These are phyloP conservation scores for Clusia tigrina DNA, from an alignment of 2,888 invertebrate species.

Conservation along the genomic window DNA sequence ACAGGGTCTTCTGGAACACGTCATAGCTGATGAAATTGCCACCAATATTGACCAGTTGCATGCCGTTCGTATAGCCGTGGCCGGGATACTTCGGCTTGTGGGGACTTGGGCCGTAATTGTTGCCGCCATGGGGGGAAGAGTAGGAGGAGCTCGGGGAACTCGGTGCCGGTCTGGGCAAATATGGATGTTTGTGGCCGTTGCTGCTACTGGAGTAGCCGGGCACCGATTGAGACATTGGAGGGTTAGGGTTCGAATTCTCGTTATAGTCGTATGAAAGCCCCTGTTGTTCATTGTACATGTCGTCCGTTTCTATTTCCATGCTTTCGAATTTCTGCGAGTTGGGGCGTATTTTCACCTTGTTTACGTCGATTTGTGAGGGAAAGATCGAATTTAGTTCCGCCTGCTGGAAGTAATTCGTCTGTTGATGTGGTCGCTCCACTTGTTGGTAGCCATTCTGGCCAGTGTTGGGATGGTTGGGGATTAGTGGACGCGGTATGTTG, in stretches of 20 bases:
- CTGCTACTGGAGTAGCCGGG: neutral
- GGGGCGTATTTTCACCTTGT: conserved; percentile 54
- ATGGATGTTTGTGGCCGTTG: neutral
- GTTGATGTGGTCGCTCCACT: conserved; percentile 9
- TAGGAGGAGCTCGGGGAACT: conserved; percentile 18
- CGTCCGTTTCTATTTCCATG: conserved; percentile 45
- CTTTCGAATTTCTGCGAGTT: conserved; percentile 58
- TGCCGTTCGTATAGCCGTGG: conserved; percentile 30
- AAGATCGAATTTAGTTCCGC: conserved; percentile 37
- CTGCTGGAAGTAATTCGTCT: conserved; percentile 13
- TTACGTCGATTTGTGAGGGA: conserved; percentile 45
- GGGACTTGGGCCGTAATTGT: conserved; percentile 22
- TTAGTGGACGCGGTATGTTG: conserved; percentile 38
- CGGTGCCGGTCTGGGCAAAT: conserved; percentile 31
- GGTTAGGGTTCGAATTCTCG: conserved; percentile 27
- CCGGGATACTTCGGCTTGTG: conserved; percentile 36
- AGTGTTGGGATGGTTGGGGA: conserved; percentile 24
- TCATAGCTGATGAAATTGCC: conserved; percentile 59
- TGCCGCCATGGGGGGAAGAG: conserved; percentile 14
- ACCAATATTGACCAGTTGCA: conserved; percentile 56
- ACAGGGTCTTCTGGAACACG: conserved; percentile 56
- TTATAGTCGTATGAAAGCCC: conserved; percentile 49
- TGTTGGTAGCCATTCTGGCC: conserved; percentile 15
- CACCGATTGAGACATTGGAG: conserved; percentile 37
- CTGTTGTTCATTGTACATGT: conserved; percentile 31